These are phyloP conservation scores for Amphibalanus amphitrite DNA, from an alignment of 1,140 invertebrate species.

Conservation along the genomic window DNA sequence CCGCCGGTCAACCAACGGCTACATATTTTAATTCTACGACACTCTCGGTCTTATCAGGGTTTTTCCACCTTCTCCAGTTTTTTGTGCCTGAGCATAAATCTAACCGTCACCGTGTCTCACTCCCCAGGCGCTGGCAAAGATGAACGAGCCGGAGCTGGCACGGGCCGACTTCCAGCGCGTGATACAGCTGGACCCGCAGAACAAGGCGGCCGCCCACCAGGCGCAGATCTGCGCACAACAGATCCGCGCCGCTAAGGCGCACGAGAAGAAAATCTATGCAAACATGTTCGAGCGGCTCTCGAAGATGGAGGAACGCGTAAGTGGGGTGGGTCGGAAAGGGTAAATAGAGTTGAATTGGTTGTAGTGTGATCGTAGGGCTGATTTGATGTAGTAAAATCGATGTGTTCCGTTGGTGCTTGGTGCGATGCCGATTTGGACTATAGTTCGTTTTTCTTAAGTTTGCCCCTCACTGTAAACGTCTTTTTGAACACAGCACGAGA, in stretches of 20 bases:
- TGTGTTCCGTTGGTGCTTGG: too few relatives aligned
- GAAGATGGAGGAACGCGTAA: constrained; percentile 55
- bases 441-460: too few relatives aligned
- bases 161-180: constrained; percentile 60
- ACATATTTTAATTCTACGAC: too few relatives aligned
- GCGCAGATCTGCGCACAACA: constrained; percentile 49
- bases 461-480: too few relatives aligned
- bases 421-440: too few relatives aligned
- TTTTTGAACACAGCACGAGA: too few relatives aligned
- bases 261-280: constrained; percentile 76
- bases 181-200: constrained; percentile 48
- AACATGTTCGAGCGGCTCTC: constrained; percentile 81
- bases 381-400: too few relatives aligned
- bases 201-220: constrained; percentile 66
- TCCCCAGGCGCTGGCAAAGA: constrained; percentile 43
- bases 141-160: constrained; percentile 62
- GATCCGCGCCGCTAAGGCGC: constrained; percentile 52
- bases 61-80: neutral
- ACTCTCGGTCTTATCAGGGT: neutral
- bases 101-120: neutral
- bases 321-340: constrained; percentile 7
- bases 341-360: too few relatives aligned
- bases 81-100: constrained; percentile 4
- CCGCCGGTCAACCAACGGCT: too few relatives aligned
- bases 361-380: too few relatives aligned